Evolutionary conservation across 2,113 vertebrate genomes (phyloP), one percentile per base, ranked within the genome.

Genomic region (Carettochelys insculpta): DNA sequence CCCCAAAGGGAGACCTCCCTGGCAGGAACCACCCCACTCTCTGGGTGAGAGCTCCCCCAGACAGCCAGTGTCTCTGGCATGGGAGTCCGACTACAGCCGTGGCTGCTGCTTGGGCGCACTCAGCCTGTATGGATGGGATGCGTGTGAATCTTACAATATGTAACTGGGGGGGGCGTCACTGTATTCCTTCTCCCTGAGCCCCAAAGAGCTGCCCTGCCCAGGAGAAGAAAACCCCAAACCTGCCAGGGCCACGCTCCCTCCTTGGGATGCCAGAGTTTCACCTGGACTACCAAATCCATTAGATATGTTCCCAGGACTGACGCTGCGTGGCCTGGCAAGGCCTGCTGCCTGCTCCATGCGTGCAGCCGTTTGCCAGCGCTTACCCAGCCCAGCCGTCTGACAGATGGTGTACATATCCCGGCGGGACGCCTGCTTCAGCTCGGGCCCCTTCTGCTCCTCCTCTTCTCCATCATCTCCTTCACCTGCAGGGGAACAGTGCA

Each of bases 321-420:
- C 17, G 34, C 16, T 65, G 76, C 43, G 77, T 7, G 41, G 65
- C 25, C 2, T 48, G 54, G 41, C 58, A 80, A 16, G 81, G 25
- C 0, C 11, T 1, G 2, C 12, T 48, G 29, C 53, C 12, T 25
- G 54, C 45, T 47, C 65, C 52, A 34, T 76, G 47, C n/a, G n/a
- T n/a, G n/a, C n/a, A n/a, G n/a, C n/a, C n/a, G n/a, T n/a, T n/a
- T n/a, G n/a, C n/a, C n/a, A 58, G 86, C 22, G 95, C 98, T 97
- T 94, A 99, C 99, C 99, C 68, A 99, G 98, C 80, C 99, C 99
- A 3, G 99, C 98, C 7, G 98, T 98, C 82, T 99, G 99, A 91
- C 99, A 99, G 97, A 99, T 99, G 96, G 98, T 99, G 97, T 99
- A 99, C 99, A 99, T 99, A 93, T 99, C 99, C 95, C 99, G 97